phyloP scores from a whole-genome alignment of 37 sponge, comb jelly and placozoan species.

The Eunapius fragilis region DNA sequence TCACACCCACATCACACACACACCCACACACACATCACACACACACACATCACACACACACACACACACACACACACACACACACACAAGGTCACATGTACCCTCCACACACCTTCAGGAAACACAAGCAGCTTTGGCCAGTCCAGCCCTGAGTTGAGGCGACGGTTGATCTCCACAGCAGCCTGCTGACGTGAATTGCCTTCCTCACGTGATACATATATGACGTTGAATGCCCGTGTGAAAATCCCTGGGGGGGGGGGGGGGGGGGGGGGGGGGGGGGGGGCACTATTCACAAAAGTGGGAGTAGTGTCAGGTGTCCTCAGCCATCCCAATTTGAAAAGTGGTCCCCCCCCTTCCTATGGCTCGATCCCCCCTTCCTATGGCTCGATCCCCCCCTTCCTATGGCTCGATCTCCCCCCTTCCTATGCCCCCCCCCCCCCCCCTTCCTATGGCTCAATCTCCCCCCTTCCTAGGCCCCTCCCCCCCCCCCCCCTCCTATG shows the following conservation, averaged over 20 bases:
- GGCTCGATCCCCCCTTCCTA: too few relatives aligned
- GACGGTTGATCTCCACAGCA: constrained; percentile 35
- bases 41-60: not conserved
- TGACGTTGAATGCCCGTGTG: constrained; percentile 33
- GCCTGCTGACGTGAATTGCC: constrained; percentile 33
- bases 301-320: too few relatives aligned
- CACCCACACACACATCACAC: too few relatives aligned
- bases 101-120: constrained; percentile 52
- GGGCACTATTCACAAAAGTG: too few relatives aligned
- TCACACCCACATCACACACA: too few relatives aligned
- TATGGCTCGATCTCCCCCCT: not conserved
- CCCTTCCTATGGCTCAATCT: too few relatives aligned
- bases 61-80: constrained; percentile 23
- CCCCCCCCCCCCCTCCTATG: too few relatives aligned
- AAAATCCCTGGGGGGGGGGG: constrained; percentile 12
- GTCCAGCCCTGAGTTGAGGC: constrained; percentile 30
- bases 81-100: not conserved
- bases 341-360: too few relatives aligned
- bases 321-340: too few relatives aligned
- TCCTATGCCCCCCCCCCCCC: not conserved
- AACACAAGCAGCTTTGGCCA: constrained; percentile 69
- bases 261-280: not conserved
- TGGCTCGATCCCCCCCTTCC: not conserved
- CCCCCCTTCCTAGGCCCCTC: too few relatives aligned
- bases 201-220: constrained; percentile 60